These are phyloP conservation scores for human (Homo sapiens) DNA, from an alignment of 2,113 vertebrate species.

Conservation along the genomic window GRCh38 chr11:132931501-132932000, in stretches of 20 bases:
- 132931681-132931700: background rate
- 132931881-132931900: background rate
- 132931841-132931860: background rate
- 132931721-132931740: background rate
- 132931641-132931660: background rate
- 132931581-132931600: background rate
- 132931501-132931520: background rate
- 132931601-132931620: background rate
- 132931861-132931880: background rate
- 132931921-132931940: background rate
- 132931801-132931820: background rate
- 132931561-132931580: background rate
- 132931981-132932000: background rate
- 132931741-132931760: background rate
- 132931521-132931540: background rate
- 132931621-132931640: background rate
- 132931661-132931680: background rate
- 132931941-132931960: background rate
- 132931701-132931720: background rate
- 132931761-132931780: background rate
- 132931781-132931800: background rate
- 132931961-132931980: background rate
- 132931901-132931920: background rate
- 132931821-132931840: background rate
- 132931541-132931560: background rate